Evolutionary conservation across 2,113 vertebrate genomes (phyloP).

Genomic region (Alces alces): DNA sequence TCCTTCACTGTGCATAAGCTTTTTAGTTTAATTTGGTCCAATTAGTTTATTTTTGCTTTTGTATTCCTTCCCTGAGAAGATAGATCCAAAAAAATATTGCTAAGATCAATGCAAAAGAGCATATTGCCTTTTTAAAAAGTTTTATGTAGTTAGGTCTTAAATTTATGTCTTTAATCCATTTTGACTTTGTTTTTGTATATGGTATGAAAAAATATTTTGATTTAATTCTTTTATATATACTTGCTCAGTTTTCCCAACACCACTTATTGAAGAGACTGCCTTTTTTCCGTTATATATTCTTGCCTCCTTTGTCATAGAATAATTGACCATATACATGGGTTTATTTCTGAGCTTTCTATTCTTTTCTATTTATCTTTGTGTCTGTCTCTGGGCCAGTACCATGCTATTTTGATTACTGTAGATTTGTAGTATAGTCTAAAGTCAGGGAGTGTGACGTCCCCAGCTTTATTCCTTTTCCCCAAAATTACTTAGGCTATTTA

Average conservation of each 20-base stretch:
- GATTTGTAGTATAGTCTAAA: not conserved
- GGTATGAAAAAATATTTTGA: not conserved
- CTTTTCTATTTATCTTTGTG: not conserved
- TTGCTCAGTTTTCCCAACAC: not conserved
- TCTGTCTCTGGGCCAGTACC: not conserved
- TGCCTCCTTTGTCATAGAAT: not conserved
- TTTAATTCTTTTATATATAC: not conserved
- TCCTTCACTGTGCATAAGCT: not conserved
- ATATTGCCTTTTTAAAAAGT: not conserved
- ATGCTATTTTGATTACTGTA: not conserved
- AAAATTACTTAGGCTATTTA: not conserved
- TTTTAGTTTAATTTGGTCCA: not conserved
- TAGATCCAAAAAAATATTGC: not conserved
- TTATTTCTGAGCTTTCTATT: not conserved
- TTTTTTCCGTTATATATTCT: not conserved
- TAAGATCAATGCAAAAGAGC: not conserved
- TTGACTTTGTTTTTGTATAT: not conserved
- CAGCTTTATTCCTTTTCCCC: not conserved
- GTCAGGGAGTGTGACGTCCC: not conserved
- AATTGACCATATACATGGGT: not conserved
- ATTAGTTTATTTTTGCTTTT: not conserved
- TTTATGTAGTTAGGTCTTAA: not conserved
- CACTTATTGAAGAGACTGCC: not conserved
- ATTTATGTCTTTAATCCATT: not conserved
- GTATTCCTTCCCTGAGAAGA: not conserved